A percentile compares a stretch with the other conserved stretches of the same genome.
phyloP scores from a whole-genome alignment of 1,140 invertebrate species.

The Drosophila tani region DNA sequence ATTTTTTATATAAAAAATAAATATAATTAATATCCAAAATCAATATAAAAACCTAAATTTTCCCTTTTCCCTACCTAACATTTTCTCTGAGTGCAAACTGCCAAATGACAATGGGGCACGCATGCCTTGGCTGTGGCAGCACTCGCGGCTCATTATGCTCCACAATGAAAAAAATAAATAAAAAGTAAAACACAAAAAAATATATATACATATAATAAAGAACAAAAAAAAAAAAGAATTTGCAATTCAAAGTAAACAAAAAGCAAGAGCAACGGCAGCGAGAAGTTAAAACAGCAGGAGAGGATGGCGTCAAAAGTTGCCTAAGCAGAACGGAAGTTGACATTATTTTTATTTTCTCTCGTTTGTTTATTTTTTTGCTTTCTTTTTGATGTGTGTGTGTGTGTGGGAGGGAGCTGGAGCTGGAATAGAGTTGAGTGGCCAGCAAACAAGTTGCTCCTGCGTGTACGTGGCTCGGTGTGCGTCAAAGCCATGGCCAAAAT shows the following conservation, averaged over 20 bases:
- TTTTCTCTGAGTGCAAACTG: constrained; percentile 11
- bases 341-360: constrained; percentile 71
- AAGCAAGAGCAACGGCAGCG: constrained; percentile 32
- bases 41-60: background rate
- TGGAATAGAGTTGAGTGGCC: constrained; percentile 34
- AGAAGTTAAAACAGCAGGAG: constrained; percentile 45
- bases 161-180: constrained; percentile 58
- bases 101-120: constrained; percentile 65
- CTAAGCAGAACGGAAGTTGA: constrained; percentile 71
- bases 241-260: constrained; percentile 56
- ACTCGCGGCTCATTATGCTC: constrained; percentile 60
- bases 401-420: background rate
- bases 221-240: constrained; percentile 15
- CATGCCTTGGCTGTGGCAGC: constrained; percentile 40
- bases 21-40: no score
- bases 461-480: constrained; percentile 11
- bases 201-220: background rate
- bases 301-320: constrained; percentile 52
- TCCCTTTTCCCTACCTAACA: fast-evolving
- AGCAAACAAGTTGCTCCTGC: constrained; percentile 53
- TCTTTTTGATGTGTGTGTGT: constrained; percentile 39
- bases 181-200: constrained; percentile 40
- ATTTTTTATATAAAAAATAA: background rate
- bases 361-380: constrained; percentile 35
- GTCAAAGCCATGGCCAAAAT: constrained; percentile 61